Base-by-base conservation (phyloP, 2,797 vertebrate genomes). In the Darevskia mixta region DNA sequence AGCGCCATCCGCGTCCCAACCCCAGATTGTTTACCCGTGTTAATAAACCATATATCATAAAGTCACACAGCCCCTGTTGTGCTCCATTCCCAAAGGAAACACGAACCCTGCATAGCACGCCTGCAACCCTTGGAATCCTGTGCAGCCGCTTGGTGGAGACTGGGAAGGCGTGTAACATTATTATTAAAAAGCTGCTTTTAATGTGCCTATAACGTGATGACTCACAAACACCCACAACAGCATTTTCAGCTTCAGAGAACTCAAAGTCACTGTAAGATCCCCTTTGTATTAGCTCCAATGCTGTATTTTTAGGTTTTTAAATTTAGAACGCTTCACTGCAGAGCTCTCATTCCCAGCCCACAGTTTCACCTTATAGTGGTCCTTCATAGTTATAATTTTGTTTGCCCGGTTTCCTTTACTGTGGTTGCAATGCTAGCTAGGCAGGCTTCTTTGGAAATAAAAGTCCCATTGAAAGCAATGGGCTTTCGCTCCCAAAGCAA, bases 221-320 rank as follows among this genome's bases (percentile, higher is more conserved):
- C 45, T 93, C 93, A 90, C 45, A 83, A 61, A 77, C 92, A 87
- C 45, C 67, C 92, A 2, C 7, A 1, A 32, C 86, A 75, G 69
- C 78, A 67, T 23, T 64, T 86, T 93, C 43, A 73, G 82, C 76
- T 82, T 93, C 58, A 77, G 27, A 45, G 61, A 45, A 17, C 64
- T 77, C 71, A 77, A n/a, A 32, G 58, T 81, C 71, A n/a, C 7
- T 83, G n/a, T 84, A 69, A 87, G 32, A 73, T 75, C 87, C 20
- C 49, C 55, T 78, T 87, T 84, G 82, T 87, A 76, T 81, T 87
- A 58, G 9, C 15, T 75, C 29, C 71, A 75, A 18, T 41, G 67
- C 61, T 87, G 25, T 79, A 83, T 83, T 90, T 84, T 90, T 61
- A 82, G 85, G 23, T 43, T 61, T 89, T 71, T 87, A 76, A 17